phyloP scores from a whole-genome alignment of 2,888 invertebrate genomes.

The Megastigmus dorsalis region DNA sequence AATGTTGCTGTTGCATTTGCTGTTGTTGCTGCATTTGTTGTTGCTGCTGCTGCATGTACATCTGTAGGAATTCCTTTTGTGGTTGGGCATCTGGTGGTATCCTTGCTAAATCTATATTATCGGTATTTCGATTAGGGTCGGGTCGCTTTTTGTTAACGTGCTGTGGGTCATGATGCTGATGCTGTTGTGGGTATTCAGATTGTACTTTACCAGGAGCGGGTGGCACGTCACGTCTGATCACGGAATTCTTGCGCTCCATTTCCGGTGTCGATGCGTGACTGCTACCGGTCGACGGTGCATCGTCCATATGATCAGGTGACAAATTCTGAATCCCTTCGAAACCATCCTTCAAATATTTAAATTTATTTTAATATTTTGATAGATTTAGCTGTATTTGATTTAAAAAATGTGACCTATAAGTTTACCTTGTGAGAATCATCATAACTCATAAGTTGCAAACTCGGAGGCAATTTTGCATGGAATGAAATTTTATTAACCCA shows the following conservation, averaged over 20 bases:
- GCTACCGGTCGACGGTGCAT: constrained; percentile 72
- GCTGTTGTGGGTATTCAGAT: constrained; percentile 63
- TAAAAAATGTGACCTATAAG: no score
- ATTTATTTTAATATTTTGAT: not conserved
- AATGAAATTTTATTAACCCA: constrained; percentile 95
- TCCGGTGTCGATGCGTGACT: constrained; percentile 75
- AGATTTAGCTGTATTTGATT: constrained; percentile 16
- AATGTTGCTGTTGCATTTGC: constrained; percentile 68
- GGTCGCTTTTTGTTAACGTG: constrained; percentile 49
- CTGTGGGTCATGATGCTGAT: constrained; percentile 77
- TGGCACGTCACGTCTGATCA: constrained; percentile 68
- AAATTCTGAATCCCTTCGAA: constrained; percentile 63
- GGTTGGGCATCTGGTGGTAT: constrained; percentile 69
- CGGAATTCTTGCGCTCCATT: constrained; percentile 72
- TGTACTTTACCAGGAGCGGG: constrained; percentile 67
- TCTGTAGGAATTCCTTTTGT: constrained; percentile 77
- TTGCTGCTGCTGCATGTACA: constrained; percentile 72
- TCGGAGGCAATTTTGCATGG: constrained; percentile 93
- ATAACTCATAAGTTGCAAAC: constrained; percentile 90
- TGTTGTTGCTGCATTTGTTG: constrained; percentile 65
- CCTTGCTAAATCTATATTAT: constrained; percentile 57
- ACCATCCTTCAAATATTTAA: constrained; percentile 58
- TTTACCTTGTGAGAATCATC: constrained; percentile 80
- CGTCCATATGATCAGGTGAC: constrained; percentile 66
- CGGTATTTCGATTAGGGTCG: constrained; percentile 64